These are phyloP conservation scores for Orius insidiosus DNA, from an alignment of 1,140 invertebrate species.

Conservation along the genomic window DNA sequence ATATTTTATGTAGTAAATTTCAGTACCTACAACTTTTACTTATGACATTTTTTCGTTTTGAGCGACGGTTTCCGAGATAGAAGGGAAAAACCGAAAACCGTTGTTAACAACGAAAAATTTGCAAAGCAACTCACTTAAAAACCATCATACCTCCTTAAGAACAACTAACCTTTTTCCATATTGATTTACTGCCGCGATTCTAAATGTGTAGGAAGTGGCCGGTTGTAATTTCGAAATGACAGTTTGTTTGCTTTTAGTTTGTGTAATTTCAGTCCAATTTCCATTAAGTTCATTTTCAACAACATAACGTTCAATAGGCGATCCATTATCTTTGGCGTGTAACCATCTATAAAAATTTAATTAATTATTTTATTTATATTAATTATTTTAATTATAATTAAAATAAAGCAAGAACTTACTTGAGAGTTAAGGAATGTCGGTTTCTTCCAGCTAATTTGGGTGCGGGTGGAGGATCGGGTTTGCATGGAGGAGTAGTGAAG, in stretches of 20 bases:
- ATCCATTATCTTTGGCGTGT: constrained; percentile 55
- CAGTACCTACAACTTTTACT: too few relatives aligned
- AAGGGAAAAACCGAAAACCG: neutral
- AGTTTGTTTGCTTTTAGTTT: constrained; percentile 48
- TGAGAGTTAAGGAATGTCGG: constrained; percentile 33
- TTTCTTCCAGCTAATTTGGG: constrained; percentile 38
- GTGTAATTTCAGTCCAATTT: constrained; percentile 50
- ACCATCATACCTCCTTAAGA: too few relatives aligned
- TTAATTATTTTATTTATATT: constrained; percentile 7
- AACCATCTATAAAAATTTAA: constrained; percentile 35
- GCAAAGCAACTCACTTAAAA: neutral
- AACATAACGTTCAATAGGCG: constrained; percentile 55
- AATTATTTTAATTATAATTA: neutral
- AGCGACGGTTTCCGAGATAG: too few relatives aligned
- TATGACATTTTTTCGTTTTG: too few relatives aligned
- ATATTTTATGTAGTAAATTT: too few relatives aligned
- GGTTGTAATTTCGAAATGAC: constrained; percentile 50
- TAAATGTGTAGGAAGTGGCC: constrained; percentile 59
- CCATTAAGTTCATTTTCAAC: constrained; percentile 58
- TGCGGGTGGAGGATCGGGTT: constrained; percentile 38
- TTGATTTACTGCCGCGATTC: constrained; percentile 65
- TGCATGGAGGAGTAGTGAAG: constrained; percentile 45
- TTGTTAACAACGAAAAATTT: too few relatives aligned
- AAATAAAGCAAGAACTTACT: constrained; percentile 13
- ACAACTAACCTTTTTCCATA: constrained; percentile 42